Evolutionary conservation across 2,888 invertebrate genomes (phyloP), one percentile per base, ranked within the genome.

Genomic region (Pemphredon lugubris): DNA sequence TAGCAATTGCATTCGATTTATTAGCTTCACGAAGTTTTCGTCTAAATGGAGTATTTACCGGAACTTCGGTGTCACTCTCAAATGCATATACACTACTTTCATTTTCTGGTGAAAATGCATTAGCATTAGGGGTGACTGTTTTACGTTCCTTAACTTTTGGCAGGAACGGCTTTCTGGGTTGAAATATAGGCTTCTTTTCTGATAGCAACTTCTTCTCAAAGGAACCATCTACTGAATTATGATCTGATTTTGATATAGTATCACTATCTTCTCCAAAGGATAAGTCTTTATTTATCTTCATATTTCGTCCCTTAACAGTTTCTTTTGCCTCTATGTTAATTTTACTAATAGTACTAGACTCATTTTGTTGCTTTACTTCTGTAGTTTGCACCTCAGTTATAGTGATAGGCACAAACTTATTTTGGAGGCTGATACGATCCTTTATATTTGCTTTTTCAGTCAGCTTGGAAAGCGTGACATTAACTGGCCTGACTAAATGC

Each of bases 41-140:
- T 71, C 89, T 77, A 87, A 94, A 93, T 0, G 93, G 93, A 13
- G 92, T 92, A 60, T 90, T 92, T 18, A 91, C 88, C 0, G 91
- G 91, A 14, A 92, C 90, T 66, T 93, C 94, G 26, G 92, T 92
- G 42, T 94, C 94, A 71, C 93, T 93, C 75, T 94, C 94, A 84
- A 94, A 94, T 1, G 94, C 94, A 82, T 94, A 94, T 13, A 94
- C 93, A 65, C 94, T 94, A 67, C 93, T 93, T 84, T 94, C 94
- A 82, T 94, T 94, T 75, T 93, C 93, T 0, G 93, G 93, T 0
- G 93, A 93, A 87, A 94, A 94, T 0, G 94, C 94, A 81, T 90
- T 92, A 2, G 91, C 89, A 79, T 90, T 92, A 0, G 91, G 91
- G 20, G 88, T 83, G 14, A 80, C 83, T 23, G 85, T 86, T 59